phyloP scores from a whole-genome alignment of 92 coral and sea anemone genomes.

The Palythoa grandis region DNA sequence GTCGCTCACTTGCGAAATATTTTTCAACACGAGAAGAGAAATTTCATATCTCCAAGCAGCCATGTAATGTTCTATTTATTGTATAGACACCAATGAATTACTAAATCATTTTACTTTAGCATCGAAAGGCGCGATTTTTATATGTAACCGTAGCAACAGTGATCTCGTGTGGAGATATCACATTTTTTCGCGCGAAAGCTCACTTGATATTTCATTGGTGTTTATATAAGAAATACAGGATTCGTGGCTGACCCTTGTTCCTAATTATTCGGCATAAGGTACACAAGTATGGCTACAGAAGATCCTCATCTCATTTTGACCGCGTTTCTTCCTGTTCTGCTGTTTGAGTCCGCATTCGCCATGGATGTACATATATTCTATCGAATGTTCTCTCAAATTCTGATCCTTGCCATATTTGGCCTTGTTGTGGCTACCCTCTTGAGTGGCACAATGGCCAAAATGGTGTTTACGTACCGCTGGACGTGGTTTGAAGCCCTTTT shows the following conservation, averaged over 20 bases:
- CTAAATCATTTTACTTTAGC: no score
- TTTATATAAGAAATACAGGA: no score
- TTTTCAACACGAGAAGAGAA: no score
- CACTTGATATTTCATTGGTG: no score
- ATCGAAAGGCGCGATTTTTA: no score
- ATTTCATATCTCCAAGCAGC: no score
- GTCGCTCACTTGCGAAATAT: no score
- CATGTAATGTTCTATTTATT: no score
- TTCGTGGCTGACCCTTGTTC: background rate
- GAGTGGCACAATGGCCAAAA: conserved; percentile 92
- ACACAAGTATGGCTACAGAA: conserved; percentile 88
- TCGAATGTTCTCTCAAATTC: conserved; percentile 95
- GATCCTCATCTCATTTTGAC: conserved; percentile 95
- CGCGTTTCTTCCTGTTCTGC: conserved; percentile 94
- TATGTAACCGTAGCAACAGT: no score
- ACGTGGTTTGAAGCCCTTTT: conserved; percentile 92
- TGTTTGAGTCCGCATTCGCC: conserved; percentile 98
- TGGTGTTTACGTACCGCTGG: conserved; percentile 95
- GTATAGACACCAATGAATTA: no score
- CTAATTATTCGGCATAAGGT: conserved; percentile 48
- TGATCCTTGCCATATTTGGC: conserved; percentile 89
- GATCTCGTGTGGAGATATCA: no score
- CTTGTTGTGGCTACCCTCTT: conserved; percentile 83
- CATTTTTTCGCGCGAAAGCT: no score
- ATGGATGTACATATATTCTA: conserved; percentile 99